Percentiles rank a stretch among this genome's conserved stretches.
Evolutionary conservation across 1,140 invertebrate species (phyloP).

Genomic region (Nasonia giraulti): DNA sequence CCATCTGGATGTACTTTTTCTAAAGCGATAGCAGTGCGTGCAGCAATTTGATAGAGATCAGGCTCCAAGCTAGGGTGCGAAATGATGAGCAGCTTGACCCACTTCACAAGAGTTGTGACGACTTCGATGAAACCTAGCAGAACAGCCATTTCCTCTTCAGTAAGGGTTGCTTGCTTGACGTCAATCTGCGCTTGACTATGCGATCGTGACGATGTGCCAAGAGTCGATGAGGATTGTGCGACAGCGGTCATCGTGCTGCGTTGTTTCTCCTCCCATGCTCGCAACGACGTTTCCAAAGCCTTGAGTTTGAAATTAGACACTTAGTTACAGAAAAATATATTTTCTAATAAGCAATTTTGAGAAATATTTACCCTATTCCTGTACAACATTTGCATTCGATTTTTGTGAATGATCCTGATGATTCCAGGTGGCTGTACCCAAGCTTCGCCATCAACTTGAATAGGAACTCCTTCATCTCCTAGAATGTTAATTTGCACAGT

Average conservation of each 20-base stretch:
- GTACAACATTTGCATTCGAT: conserved; percentile 96
- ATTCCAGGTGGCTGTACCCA: conserved; percentile 98
- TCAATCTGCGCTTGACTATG: conserved; percentile 59
- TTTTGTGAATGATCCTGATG: conserved; percentile 96
- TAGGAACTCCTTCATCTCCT: conserved; percentile 90
- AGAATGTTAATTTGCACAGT: conserved; percentile 96
- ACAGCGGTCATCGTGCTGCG: conserved; percentile 74
- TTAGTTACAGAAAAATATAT: background rate
- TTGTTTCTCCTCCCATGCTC: conserved; percentile 96
- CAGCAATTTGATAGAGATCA: conserved; percentile 84
- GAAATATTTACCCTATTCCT: conserved; percentile 83
- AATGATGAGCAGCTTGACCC: conserved; percentile 84
- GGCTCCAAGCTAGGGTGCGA: conserved; percentile 79
- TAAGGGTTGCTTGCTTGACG: conserved; percentile 62
- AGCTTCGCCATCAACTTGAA: conserved; percentile 97
- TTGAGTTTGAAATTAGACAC: conserved; percentile 56
- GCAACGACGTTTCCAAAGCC: conserved; percentile 91
- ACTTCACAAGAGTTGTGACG: conserved; percentile 86
- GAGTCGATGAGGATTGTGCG: conserved; percentile 66
- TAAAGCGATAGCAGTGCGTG: conserved; percentile 81
- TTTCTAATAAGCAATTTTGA: background rate
- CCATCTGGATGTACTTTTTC: conserved; percentile 89
- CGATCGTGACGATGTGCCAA: conserved; percentile 66
- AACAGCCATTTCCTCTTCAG: conserved; percentile 84
- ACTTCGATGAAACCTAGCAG: conserved; percentile 88